These are phyloP conservation scores for Eupithecia exiguata DNA, from an alignment of 2,888 invertebrate genomes.

Conservation along the genomic window DNA sequence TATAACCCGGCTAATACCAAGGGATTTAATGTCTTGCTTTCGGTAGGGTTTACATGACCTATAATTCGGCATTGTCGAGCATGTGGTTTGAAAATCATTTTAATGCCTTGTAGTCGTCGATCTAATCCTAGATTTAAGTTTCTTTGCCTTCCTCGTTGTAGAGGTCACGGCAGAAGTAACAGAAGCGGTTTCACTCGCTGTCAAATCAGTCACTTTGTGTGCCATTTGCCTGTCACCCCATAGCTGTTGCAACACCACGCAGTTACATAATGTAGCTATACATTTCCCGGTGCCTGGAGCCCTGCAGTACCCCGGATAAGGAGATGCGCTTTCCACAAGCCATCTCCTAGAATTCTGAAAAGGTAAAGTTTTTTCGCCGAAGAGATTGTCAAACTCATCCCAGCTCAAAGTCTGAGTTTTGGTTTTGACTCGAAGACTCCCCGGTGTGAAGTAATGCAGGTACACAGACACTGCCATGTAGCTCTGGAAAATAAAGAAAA, in stretches of 20 bases:
- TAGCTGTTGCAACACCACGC: slow-evolving; percentile 55
- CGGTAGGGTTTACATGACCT: too few species aligned
- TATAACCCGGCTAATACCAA: too few species aligned
- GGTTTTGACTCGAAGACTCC: slow-evolving; percentile 58
- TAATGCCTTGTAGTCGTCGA: neutral
- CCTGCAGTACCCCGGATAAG: slow-evolving; percentile 75
- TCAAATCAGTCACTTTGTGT: neutral
- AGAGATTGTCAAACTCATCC: slow-evolving; percentile 42
- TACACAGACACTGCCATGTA: slow-evolving; percentile 59
- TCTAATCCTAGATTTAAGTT: neutral
- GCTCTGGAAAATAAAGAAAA: slow-evolving; percentile 53
- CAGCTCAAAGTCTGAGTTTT: slow-evolving; percentile 46
- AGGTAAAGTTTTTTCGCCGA: slow-evolving; percentile 15
- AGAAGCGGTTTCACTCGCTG: neutral
- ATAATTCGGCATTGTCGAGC: too few species aligned
- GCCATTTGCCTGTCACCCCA: slow-evolving; percentile 53
- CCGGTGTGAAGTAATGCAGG: slow-evolving; percentile 63
- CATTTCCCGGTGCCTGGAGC: slow-evolving; percentile 64
- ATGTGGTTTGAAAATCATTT: too few species aligned
- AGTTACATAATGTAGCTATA: slow-evolving; percentile 66
- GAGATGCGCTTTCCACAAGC: slow-evolving; percentile 63
- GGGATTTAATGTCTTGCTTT: too few species aligned
- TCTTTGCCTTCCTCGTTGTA: neutral
- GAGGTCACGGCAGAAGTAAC: neutral
- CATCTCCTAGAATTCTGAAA: slow-evolving; percentile 56